A percentile compares a stretch with the other conserved stretches of the same genome.
Evolutionary conservation across 2,113 vertebrate genomes (phyloP).

Genomic region (Neodontobutis hainanensis): DNA sequence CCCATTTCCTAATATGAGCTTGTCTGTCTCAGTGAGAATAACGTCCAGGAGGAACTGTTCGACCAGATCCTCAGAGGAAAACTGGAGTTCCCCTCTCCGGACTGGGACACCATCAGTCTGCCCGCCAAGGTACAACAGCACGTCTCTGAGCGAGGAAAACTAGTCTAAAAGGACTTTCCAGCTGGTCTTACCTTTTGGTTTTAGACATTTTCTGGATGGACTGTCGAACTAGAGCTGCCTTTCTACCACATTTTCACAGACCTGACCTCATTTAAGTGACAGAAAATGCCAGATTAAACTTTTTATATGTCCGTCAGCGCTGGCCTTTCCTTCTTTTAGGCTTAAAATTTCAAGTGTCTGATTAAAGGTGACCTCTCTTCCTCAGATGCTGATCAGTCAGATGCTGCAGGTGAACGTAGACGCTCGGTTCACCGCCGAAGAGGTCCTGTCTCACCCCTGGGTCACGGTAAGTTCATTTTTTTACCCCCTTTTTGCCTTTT

Average conservation of each 20-base stretch:
- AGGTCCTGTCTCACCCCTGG: conserved; percentile 94
- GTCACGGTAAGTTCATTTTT: conserved; percentile 85
- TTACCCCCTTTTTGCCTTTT: neutral
- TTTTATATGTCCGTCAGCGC: too few species aligned
- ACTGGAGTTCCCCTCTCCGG: conserved; percentile 95
- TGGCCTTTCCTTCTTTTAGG: too few species aligned
- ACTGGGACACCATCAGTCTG: conserved; percentile 95
- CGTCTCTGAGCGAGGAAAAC: too few species aligned
- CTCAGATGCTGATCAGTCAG: conserved; percentile 92
- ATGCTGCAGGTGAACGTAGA: conserved; percentile 97
- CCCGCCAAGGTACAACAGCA: conserved; percentile 84
- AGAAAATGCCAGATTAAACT: too few species aligned
- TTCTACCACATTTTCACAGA: too few species aligned
- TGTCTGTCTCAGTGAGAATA: conserved; percentile 86
- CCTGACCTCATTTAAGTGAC: too few species aligned
- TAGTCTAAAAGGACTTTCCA: too few species aligned
- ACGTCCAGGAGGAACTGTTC: conserved; percentile 96
- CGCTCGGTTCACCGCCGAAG: conserved; percentile 90
- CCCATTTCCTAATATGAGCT: neutral
- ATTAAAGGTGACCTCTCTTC: conserved; percentile 1
- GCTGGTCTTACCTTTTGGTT: too few species aligned
- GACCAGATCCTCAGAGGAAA: conserved; percentile 96
- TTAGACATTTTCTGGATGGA: too few species aligned
- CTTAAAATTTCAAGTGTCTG: too few species aligned
- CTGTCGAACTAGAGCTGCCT: too few species aligned